Conservation (phyloP, 2,797 vertebrate species). For the Mastacembelus armatus region DNA sequence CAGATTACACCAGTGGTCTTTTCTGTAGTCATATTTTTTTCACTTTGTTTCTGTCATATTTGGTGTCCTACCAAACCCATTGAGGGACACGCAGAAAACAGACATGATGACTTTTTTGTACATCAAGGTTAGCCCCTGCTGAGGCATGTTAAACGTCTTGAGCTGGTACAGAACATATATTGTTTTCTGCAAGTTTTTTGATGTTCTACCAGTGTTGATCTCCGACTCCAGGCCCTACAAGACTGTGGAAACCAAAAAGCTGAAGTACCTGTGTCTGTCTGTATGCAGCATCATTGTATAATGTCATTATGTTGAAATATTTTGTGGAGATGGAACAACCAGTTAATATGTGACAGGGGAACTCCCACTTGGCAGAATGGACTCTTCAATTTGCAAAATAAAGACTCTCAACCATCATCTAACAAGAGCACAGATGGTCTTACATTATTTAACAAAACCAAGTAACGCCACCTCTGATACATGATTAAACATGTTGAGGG, state of each 20-base stretch:
- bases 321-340: background rate
- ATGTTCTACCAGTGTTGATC: no score
- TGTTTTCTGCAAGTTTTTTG: no score
- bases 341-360: background rate
- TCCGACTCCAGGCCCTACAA: background rate
- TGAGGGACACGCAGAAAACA: background rate
- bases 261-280: background rate
- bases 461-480: slow-evolving; percentile 26
- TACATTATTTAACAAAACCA: slow-evolving; percentile 17
- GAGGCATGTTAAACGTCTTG: background rate
- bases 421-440: slow-evolving; percentile 22
- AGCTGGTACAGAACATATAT: background rate
- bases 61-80: no score
- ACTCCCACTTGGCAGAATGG: slow-evolving; percentile 10
- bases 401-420: slow-evolving; percentile 21
- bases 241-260: background rate
- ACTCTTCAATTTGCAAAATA: slow-evolving; percentile 30
- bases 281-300: no score
- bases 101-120: background rate
- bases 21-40: no score
- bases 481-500: slow-evolving; percentile 37
- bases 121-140: background rate
- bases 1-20: no score
- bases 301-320: no score
- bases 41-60: no score